These are phyloP conservation scores for Shargacucullia verbasci DNA, from an alignment of 2,888 invertebrate species.

Conservation along the genomic window DNA sequence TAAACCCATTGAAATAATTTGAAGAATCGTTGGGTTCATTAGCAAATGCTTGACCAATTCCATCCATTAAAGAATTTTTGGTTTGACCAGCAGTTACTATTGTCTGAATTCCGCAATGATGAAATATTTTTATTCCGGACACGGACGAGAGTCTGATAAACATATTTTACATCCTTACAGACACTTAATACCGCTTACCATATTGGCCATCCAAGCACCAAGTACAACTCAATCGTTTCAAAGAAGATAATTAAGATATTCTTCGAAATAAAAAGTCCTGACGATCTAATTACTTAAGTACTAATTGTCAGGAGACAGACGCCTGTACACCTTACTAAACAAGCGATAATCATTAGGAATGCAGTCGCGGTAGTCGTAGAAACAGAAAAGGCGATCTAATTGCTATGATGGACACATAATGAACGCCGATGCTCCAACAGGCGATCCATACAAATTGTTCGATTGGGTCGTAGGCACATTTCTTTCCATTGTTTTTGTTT, in stretches of 20 bases:
- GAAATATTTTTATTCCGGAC: no score
- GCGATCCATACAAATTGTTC: slow-evolving; percentile 47
- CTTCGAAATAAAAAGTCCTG: slow-evolving; percentile 26
- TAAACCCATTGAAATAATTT: no score
- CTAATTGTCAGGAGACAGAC: slow-evolving; percentile 30
- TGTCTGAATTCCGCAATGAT: no score
- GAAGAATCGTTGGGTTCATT: no score
- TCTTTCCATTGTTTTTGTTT: slow-evolving; percentile 31
- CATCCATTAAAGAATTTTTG: no score
- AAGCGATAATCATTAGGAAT: slow-evolving; percentile 67
- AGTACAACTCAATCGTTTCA: slow-evolving; percentile 5
- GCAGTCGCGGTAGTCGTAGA: slow-evolving; percentile 60
- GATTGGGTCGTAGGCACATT: slow-evolving; percentile 28
- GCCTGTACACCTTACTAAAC: slow-evolving; percentile 52
- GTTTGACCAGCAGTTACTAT: no score
- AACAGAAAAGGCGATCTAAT: slow-evolving; percentile 65
- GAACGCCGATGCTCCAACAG: slow-evolving; percentile 47
- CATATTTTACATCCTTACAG: no score
- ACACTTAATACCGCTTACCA: neutral
- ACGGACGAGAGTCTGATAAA: no score
- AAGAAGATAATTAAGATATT: slow-evolving; percentile 10
- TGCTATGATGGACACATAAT: slow-evolving; percentile 66
- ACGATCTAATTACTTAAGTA: slow-evolving; percentile 41
- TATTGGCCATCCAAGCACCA: neutral
- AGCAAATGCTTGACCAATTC: no score